Evolutionary conservation across 2,888 invertebrate species (phyloP).

Genomic region (Pseudeuparius sepicola): DNA sequence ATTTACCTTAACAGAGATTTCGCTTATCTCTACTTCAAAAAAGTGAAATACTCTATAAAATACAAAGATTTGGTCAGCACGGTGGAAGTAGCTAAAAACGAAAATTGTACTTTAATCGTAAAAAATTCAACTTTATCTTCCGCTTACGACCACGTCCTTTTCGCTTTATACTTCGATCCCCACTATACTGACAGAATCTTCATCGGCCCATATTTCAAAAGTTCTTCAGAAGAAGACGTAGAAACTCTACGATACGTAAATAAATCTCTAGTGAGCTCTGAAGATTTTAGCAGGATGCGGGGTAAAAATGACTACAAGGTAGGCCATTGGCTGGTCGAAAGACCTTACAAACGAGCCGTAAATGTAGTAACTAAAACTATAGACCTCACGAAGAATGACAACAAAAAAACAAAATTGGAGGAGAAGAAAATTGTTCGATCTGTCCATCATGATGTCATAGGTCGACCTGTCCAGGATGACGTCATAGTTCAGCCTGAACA

Average conservation of each 20-base stretch:
- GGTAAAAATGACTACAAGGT: slow-evolving; percentile 23
- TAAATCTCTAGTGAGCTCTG: slow-evolving; percentile 29
- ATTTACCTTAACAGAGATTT: slow-evolving; percentile 47
- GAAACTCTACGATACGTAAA: slow-evolving; percentile 33
- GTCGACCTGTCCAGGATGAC: too few species aligned
- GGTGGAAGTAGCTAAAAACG: slow-evolving; percentile 41
- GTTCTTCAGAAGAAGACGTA: slow-evolving; percentile 29
- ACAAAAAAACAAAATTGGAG: too few species aligned
- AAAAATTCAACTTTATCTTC: slow-evolving; percentile 23
- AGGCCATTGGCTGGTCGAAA: slow-evolving; percentile 24
- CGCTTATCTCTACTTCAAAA: slow-evolving; percentile 42
- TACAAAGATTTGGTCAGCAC: slow-evolving; percentile 42
- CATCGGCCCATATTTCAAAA: slow-evolving; percentile 35
- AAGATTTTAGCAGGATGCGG: slow-evolving; percentile 29
- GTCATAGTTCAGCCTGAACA: too few species aligned
- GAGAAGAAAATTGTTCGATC: too few species aligned
- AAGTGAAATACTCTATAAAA: slow-evolving; percentile 45
- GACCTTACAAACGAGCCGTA: slow-evolving; percentile 7
- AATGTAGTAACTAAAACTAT: background rate
- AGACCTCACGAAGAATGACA: background rate
- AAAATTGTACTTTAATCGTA: slow-evolving; percentile 43
- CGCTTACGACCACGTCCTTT: slow-evolving; percentile 27
- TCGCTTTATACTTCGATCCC: slow-evolving; percentile 36
- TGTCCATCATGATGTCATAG: too few species aligned
- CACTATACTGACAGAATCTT: slow-evolving; percentile 32